Evolutionary conservation across 2,888 invertebrate genomes (phyloP).

Genomic region (Myathropa florea): DNA sequence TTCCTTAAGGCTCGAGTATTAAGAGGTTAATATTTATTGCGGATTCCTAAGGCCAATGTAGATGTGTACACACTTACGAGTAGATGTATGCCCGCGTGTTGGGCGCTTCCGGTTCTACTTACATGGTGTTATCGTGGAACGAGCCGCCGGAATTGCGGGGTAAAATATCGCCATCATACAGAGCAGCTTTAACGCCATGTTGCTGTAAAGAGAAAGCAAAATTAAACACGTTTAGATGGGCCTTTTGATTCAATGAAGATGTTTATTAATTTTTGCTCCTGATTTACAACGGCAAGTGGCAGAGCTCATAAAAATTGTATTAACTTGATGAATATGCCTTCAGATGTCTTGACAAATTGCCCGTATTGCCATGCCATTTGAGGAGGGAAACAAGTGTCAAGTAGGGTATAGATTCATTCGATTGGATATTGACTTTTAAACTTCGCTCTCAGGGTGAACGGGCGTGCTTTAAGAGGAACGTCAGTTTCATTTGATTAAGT

Average conservation of each 20-base stretch:
- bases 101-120: conserved; percentile 69
- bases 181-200: conserved; percentile 79
- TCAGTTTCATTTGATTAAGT: background rate
- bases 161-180: conserved; percentile 80
- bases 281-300: background rate
- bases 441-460: background rate
- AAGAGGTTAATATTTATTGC: conserved; percentile 23
- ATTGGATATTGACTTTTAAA: background rate
- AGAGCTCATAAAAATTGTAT: background rate
- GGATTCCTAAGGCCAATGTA: conserved; percentile 12
- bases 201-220: conserved; percentile 65
- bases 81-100: background rate
- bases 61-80: background rate
- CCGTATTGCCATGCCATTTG: background rate
- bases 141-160: conserved; percentile 77
- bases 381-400: background rate
- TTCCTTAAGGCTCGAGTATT: conserved; percentile 6
- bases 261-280: background rate
- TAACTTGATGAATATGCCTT: background rate
- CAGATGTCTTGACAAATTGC: background rate
- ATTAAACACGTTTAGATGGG: background rate
- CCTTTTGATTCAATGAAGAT: background rate
- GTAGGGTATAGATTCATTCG: background rate
- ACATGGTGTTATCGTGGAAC: conserved; percentile 78
- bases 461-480: background rate